Evolutionary conservation across 2,113 vertebrate genomes (phyloP), one percentile per base, ranked within the genome.

Genomic region (Xiphorhynchus elegans): DNA sequence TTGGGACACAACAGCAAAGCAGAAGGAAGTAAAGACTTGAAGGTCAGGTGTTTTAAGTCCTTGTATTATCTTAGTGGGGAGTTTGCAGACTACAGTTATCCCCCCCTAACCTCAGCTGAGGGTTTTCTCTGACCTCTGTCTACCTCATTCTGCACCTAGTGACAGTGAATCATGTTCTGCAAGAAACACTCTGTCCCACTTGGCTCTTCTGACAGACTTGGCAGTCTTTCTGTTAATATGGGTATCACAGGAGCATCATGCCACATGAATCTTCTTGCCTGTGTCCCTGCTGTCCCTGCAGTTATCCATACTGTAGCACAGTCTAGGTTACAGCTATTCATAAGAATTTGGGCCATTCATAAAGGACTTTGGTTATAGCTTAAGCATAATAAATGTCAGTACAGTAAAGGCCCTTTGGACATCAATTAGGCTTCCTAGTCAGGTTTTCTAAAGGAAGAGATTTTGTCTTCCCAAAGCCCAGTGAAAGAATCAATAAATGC

Each of bases 361-460:
- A 23, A 74, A 55, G 46, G 72, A 31, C 39, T 79, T 84, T 21
- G 42, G 42, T 55, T 68, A 23, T 31, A 76, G 42, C 39, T 28
- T 33, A 49, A 70, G 44, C 50, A 14, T 26, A 33, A 47, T 15
- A 37, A 77, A 16, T 72, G 23, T 68, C 58, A 53, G 40, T 80
- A 76, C 55, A 53, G 85, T 83, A 62, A 69, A 90, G 31, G 46
- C 55, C 26, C n/a, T 83, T 90, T 69, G 55, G 59, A 68, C 9
- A 4, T 58, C 64, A 58, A 7, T 88, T 91, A 80, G 73, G 29
- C 63, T 83, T 93, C 46, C 53, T 76, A 37, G 28, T 87, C 60
- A 87, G 66, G 62, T 89, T 93, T 90, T 68, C 58, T 37, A 90
- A 84, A 86, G 39, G 47, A 93, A 81, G 73, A 92, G 59, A 42